Conservation (phyloP, 2,113 vertebrate species). For the Calidris pugnax region DNA sequence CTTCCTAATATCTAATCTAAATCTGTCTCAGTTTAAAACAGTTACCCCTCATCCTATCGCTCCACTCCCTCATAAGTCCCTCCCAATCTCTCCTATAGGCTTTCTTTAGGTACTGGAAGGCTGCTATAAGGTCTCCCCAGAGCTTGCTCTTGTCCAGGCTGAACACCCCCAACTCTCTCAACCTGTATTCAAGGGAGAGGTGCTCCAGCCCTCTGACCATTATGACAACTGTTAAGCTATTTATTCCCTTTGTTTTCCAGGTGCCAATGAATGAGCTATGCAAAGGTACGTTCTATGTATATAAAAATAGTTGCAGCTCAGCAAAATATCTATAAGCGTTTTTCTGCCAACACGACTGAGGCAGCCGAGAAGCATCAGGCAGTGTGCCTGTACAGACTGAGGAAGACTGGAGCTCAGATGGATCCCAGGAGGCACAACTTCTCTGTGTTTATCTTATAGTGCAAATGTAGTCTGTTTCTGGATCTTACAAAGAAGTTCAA, state of each 20-base stretch:
- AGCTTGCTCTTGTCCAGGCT: too few species aligned
- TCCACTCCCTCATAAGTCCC: too few species aligned
- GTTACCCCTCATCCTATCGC: too few species aligned
- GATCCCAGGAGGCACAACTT: background rate
- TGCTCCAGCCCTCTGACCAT: too few species aligned
- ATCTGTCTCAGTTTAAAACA: too few species aligned
- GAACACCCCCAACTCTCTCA: too few species aligned
- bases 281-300: background rate
- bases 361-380: background rate
- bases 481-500: background rate
- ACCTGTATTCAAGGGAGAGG: too few species aligned
- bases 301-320: background rate
- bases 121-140: too few species aligned
- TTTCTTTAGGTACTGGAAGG: too few species aligned
- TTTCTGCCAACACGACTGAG: background rate
- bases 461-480: background rate
- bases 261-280: background rate
- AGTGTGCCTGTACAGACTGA: background rate
- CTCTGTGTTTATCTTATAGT: background rate
- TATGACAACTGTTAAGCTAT: background rate
- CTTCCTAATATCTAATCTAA: too few species aligned
- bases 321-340: background rate
- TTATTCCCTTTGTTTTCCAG: background rate
- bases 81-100: too few species aligned
- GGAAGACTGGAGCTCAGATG: background rate